Conservation (phyloP, 1,140 invertebrate species). For the Hylaeus volcanicus region DNA sequence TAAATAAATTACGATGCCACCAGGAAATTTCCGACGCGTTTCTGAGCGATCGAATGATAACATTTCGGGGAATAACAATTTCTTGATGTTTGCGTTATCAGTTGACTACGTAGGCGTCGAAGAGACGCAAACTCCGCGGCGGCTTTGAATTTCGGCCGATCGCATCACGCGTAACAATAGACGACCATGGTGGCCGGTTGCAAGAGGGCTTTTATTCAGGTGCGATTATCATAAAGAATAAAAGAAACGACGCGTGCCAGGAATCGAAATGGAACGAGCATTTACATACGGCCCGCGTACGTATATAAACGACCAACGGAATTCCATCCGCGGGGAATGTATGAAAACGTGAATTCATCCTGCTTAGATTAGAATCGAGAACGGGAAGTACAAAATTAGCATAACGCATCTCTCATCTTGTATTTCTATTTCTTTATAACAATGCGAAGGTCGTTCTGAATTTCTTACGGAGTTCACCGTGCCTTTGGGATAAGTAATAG, state of each 20-base stretch:
- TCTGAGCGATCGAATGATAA: too few relatives aligned
- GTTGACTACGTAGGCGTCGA: background rate
- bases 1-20: too few relatives aligned
- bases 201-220: conserved; percentile 25
- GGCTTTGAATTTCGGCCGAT: conserved; percentile 38
- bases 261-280: conserved; percentile 29
- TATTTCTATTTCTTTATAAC: background rate
- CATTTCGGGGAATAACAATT: background rate
- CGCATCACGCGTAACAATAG: conserved; percentile 45
- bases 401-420: conserved; percentile 31
- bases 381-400: conserved; percentile 30
- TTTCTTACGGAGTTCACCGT: background rate
- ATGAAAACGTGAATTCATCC: conserved; percentile 47
- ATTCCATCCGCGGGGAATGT: conserved; percentile 27
- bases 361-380: conserved; percentile 32
- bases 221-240: conserved; percentile 51
- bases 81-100: background rate
- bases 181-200: conserved; percentile 9
- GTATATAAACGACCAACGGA: conserved; percentile 29
- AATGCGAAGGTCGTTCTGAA: conserved; percentile 1
- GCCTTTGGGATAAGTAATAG: too few relatives aligned
- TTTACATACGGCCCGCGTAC: conserved; percentile 33
- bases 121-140: background rate
- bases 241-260: conserved; percentile 37
- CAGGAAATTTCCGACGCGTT: too few relatives aligned